Base-by-base conservation (phyloP, 2,888 invertebrate genomes). In the Cataglyphis albicans region DNA sequence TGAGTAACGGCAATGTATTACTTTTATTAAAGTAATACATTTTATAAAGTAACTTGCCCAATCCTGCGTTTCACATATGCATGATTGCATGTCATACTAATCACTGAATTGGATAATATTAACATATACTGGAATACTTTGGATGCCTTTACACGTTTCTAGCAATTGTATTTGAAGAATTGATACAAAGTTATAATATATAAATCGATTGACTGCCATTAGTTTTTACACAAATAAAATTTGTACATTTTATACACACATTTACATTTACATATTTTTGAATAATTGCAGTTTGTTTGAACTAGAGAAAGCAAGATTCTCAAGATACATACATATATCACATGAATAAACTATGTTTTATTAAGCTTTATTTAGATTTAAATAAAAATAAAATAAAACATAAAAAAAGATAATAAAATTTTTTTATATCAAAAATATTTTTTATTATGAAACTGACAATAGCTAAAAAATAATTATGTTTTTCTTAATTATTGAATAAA, bases 121-220 rank as follows among this genome's bases (percentile, higher is more conserved):
- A 87, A 89, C 81, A 74, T 83, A 76, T 89, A 89, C 88, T 89
- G 81, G 76, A 84, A 90, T 87, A 90, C 89, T 93, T 93, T 93
- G 93, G 92, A 93, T 92, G 91, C 90, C 93, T 93, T 93, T 94
- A 93, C 93, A 93, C 90, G 88, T 93, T 93, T 93, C 88, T 93
- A 94, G 90, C 86, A 87, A 92, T 93, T 93, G 90, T 82, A 81
- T 63, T 57, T 72, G 44, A 64, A 18, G 12, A 74, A 74, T 59
- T 78, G 70, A 76, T 64, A 59, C 18, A 15, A 76, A 65, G 7
- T 65, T 73, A 7, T 32, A 29, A 29, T 61, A 65, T 83, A 80
- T 52, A 29, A 55, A 67, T 75, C 29, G 44, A 59, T 65, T 65
- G 73, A 81, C 74, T 52, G 9, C 35, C 65, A 80, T 12, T 38